phyloP scores from a whole-genome alignment of 2,888 invertebrate species.

The Gryllus longicercus region DNA sequence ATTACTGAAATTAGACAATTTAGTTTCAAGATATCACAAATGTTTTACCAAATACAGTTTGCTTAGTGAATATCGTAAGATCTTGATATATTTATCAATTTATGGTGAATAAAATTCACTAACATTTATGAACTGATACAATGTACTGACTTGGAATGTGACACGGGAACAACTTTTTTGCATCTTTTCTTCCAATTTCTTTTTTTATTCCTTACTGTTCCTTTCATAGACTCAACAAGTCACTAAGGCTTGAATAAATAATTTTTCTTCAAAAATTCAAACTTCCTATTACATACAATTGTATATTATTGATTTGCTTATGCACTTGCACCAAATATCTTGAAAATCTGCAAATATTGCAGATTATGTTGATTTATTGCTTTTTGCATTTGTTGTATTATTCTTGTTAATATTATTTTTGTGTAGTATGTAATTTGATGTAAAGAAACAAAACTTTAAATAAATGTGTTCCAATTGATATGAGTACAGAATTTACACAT shows the following conservation, averaged over 20 bases:
- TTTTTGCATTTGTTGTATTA: constrained; percentile 38
- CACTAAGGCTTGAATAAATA: no score
- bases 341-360: neutral
- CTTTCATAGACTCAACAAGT: no score
- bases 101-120: no score
- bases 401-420: constrained; percentile 36
- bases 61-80: no score
- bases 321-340: constrained; percentile 9
- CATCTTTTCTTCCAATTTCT: neutral
- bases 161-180: constrained; percentile 1
- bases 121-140: no score
- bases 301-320: constrained; percentile 11
- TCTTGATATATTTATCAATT: no score
- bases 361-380: constrained; percentile 30
- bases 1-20: no score
- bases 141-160: neutral
- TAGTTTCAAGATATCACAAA: no score
- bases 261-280: neutral
- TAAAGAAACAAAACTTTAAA: constrained; percentile 31
- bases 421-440: constrained; percentile 36
- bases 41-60: no score
- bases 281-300: neutral
- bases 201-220: neutral
- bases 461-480: constrained; percentile 18
- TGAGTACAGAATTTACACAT: no score